These are phyloP conservation scores for Hydractinia symbiolongicarpus DNA, from an alignment of 30 jellyfish, hydroid and myxozoan species.

Conservation along the genomic window DNA sequence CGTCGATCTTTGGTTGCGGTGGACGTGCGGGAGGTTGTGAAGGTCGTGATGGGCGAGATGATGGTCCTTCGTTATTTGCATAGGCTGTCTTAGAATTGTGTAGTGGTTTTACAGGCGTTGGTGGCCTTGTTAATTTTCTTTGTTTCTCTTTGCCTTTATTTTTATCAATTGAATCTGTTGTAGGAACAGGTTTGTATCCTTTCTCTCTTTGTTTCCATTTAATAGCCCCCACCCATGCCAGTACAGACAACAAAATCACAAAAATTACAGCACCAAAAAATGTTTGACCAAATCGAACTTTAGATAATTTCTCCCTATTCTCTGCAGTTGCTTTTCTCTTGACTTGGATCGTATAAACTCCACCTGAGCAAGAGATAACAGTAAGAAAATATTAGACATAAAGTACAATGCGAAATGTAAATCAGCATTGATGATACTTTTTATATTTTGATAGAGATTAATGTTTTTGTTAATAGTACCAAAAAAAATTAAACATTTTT, in stretches of 20 bases:
- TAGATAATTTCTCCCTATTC: neutral
- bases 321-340: neutral
- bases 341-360: neutral
- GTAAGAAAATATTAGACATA: neutral
- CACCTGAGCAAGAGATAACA: neutral
- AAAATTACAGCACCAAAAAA: conserved; percentile 4
- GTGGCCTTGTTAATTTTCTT: neutral
- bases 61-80: no score
- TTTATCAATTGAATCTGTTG: neutral
- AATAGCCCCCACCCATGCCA: neutral
- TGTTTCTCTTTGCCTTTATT: neutral
- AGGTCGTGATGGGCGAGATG: no score
- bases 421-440: no score
- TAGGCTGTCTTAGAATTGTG: no score
- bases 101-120: neutral
- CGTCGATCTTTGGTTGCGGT: no score
- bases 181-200: neutral
- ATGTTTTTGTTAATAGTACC: neutral
- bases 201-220: neutral
- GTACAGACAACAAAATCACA: neutral
- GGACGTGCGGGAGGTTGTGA: no score
- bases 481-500: neutral
- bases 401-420: no score
- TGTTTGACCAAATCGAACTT: neutral
- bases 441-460: no score